Evolutionary conservation across 2,113 vertebrate genomes (phyloP), one percentile per base, ranked within the genome.

Genomic region (Neodon shergylaensis): DNA sequence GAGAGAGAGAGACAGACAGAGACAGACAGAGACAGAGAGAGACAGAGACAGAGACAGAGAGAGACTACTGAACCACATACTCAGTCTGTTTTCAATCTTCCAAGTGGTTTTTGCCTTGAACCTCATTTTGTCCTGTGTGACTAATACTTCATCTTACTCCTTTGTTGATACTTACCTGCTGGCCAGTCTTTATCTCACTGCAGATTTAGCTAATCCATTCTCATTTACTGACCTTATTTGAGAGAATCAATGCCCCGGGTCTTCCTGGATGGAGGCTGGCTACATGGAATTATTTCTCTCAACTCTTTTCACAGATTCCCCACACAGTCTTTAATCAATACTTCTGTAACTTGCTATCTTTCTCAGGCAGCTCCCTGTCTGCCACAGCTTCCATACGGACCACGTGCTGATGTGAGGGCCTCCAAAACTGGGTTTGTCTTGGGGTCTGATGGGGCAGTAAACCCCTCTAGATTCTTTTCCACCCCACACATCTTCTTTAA

Each of bases 201-300:
- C 52, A 92, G 82, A 86, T 36, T 54, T 68, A 68, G 66, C 82
- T 92, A 83, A 90, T 73, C 90, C 70, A 54, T 39, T 94, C 74
- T 79, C 96, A 83, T 79, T 92, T 95, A 72, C 70, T 78, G 33
- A 52, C 68, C 26, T 92, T 93, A 89, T 65, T 77, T 94, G 88
- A 91, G 58, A 47, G 36, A 94, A 92, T 90, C 84, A 7, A 58
- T 7, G 36, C 13, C 79, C 21, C 42, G 21, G 33, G 77, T 84
- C 33, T 74, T 66, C 76, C 68, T 86, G 36, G 31, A 11, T 39
- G 17, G 84, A 96, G 73, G 77, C 39, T 12, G 13, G 88, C 58
- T 79, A 70, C 78, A 89, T 68, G 47, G 87, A 61, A 44, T 74
- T 44, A 39, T 82, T 52, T 87, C 63, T 31, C 31, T 24, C 3